phyloP scores from a whole-genome alignment of 2,888 invertebrate species.

The Thera obeliscata region DNA sequence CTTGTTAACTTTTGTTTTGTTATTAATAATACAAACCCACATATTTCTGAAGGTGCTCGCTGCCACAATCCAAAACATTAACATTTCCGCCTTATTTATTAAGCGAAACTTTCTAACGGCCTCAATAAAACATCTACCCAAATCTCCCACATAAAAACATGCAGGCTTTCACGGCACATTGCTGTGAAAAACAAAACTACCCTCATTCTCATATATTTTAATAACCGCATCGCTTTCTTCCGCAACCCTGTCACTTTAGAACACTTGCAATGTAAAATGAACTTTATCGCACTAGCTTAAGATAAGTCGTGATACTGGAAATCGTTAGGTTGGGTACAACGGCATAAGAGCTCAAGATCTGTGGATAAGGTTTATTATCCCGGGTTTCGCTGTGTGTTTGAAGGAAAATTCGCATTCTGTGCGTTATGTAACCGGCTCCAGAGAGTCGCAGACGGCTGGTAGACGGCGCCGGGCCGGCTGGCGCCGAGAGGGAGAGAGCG shows the following conservation, averaged over 20 bases:
- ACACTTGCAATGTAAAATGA: constrained; percentile 8
- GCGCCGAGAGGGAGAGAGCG: constrained; percentile 69
- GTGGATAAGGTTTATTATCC: background rate
- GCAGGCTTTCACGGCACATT: constrained; percentile 39
- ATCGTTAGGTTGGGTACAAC: background rate
- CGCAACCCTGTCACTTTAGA: constrained; percentile 12
- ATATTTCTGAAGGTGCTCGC: background rate
- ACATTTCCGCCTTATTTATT: constrained; percentile 25
- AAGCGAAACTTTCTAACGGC: constrained; percentile 30
- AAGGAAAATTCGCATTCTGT: constrained; percentile 29
- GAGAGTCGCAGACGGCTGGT: constrained; percentile 64
- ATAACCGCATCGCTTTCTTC: constrained; percentile 35
- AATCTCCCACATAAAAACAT: constrained; percentile 34
- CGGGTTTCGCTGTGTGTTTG: background rate
- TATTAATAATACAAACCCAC: background rate
- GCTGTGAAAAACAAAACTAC: constrained; percentile 41
- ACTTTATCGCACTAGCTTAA: constrained; percentile 16
- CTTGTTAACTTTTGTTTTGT: background rate
- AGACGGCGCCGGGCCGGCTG: constrained; percentile 84
- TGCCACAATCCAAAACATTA: constrained; percentile 26
- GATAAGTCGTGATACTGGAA: background rate
- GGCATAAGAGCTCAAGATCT: background rate
- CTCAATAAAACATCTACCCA: constrained; percentile 28
- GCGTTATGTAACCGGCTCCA: constrained; percentile 75
- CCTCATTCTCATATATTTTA: constrained; percentile 37